phyloP scores from a whole-genome alignment of 2,888 invertebrate genomes.

The Drosophila ezoana region DNA sequence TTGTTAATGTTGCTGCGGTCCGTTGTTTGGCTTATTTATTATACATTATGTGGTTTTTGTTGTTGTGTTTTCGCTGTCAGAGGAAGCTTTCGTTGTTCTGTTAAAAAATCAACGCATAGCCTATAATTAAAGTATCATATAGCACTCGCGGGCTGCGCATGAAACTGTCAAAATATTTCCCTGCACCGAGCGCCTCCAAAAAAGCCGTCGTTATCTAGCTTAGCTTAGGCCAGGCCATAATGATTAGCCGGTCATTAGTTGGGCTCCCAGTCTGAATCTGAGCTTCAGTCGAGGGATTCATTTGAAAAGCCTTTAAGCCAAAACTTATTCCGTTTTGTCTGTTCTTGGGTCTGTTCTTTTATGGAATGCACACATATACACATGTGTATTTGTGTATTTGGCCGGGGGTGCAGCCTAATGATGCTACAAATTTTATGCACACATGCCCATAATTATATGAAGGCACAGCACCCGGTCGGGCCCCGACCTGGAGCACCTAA shows the following conservation, averaged over 20 bases:
- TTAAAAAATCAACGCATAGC: slow-evolving; percentile 64
- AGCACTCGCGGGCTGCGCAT: slow-evolving; percentile 78
- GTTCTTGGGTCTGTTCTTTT: slow-evolving; percentile 38
- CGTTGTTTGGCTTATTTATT: slow-evolving; percentile 69
- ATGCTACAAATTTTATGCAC: slow-evolving; percentile 79
- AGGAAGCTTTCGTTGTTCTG: slow-evolving; percentile 58
- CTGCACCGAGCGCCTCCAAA: slow-evolving; percentile 33
- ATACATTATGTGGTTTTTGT: slow-evolving; percentile 50
- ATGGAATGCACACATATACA: slow-evolving; percentile 13
- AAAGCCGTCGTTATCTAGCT: slow-evolving; percentile 70
- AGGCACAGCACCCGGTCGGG: slow-evolving; percentile 21
- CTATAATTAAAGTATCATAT: slow-evolving; percentile 80
- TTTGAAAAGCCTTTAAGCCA: slow-evolving; percentile 79
- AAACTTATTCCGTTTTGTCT: slow-evolving; percentile 65
- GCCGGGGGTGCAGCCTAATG: slow-evolving; percentile 79
- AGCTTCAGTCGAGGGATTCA: slow-evolving; percentile 62
- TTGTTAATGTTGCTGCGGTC: slow-evolving; percentile 31
- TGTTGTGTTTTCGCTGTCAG: slow-evolving; percentile 31
- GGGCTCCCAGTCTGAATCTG: slow-evolving; percentile 42
- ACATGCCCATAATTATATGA: slow-evolving; percentile 58
- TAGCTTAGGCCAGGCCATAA: slow-evolving; percentile 56
- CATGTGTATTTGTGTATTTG: slow-evolving; percentile 35
- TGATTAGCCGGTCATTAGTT: slow-evolving; percentile 79
- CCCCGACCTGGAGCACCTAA: slow-evolving; percentile 31
- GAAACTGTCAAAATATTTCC: slow-evolving; percentile 79